Percentiles rank a stretch among this genome's conserved stretches.
Evolutionary conservation across 2,113 vertebrate species (phyloP).

Genomic region (Pterocles orientalis): DNA sequence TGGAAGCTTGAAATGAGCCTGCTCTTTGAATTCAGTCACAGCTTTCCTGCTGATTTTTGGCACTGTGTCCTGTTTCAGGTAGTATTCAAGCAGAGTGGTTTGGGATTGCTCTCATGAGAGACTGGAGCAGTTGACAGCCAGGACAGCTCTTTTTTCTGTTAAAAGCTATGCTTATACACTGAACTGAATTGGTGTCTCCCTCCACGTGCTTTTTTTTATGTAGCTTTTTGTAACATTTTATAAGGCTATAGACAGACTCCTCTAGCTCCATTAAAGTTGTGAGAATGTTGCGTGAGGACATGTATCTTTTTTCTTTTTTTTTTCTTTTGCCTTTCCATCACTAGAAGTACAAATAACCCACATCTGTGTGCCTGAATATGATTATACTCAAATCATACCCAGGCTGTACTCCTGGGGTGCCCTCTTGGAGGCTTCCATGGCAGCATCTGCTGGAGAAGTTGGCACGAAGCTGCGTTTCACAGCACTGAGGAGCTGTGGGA

Average conservation of each 20-base stretch:
- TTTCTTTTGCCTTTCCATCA: background rate
- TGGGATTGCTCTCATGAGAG: background rate
- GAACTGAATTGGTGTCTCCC: background rate
- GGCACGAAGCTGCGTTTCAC: background rate
- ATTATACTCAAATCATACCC: background rate
- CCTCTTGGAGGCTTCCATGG: background rate
- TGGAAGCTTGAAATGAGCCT: background rate
- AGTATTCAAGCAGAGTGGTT: background rate
- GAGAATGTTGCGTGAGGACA: background rate
- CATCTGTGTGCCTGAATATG: background rate
- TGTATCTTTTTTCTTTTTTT: background rate
- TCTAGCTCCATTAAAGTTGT: background rate
- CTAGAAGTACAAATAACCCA: background rate
- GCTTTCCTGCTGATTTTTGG: background rate
- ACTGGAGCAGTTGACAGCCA: background rate
- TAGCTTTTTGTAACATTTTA: constrained; percentile 22
- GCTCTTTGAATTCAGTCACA: background rate
- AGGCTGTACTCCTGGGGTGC: background rate
- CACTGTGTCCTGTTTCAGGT: background rate
- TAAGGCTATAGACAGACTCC: background rate
- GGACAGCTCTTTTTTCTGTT: background rate
- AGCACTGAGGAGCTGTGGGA: background rate
- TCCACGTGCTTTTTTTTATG: background rate
- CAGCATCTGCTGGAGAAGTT: background rate
- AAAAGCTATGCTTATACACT: background rate